phyloP scores from a whole-genome alignment of 2,113 vertebrate genomes.

The Furnarius figulus region DNA sequence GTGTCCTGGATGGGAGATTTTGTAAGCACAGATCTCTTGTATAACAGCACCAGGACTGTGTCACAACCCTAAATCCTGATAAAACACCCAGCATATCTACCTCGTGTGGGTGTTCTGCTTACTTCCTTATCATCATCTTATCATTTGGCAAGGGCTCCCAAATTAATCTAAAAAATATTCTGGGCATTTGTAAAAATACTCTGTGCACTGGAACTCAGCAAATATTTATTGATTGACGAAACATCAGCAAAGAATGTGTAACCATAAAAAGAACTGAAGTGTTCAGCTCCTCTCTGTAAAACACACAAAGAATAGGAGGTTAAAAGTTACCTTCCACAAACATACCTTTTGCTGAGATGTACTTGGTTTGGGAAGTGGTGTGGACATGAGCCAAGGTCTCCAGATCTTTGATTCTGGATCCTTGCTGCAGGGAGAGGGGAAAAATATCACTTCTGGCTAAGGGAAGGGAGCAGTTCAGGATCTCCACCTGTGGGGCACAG shows the following conservation, averaged over 20 bases:
- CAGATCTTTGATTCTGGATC: neutral
- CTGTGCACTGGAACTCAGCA: neutral
- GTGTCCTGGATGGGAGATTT: neutral
- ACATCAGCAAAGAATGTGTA: neutral
- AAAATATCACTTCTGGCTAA: neutral
- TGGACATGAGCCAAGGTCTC: neutral
- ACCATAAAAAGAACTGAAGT: neutral
- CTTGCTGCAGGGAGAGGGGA: neutral
- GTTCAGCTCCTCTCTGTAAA: neutral
- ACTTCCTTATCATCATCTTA: conserved; percentile 32
- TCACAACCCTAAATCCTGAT: neutral
- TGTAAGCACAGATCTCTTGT: neutral
- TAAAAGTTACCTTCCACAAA: conserved; percentile 2
- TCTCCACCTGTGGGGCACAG: neutral
- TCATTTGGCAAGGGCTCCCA: conserved; percentile 5
- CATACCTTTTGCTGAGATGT: conserved; percentile 1
- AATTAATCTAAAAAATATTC: conserved; percentile 59
- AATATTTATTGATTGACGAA: conserved; percentile 44
- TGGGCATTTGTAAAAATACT: conserved; percentile 51
- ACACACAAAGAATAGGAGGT: neutral
- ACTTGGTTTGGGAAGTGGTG: neutral
- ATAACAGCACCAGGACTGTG: neutral
- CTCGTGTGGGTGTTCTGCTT: neutral
- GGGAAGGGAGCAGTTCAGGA: neutral
- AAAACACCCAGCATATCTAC: neutral